These are phyloP conservation scores for Schizothorax lantsangensis DNA, from an alignment of 2,797 vertebrate species.

Conservation along the genomic window DNA sequence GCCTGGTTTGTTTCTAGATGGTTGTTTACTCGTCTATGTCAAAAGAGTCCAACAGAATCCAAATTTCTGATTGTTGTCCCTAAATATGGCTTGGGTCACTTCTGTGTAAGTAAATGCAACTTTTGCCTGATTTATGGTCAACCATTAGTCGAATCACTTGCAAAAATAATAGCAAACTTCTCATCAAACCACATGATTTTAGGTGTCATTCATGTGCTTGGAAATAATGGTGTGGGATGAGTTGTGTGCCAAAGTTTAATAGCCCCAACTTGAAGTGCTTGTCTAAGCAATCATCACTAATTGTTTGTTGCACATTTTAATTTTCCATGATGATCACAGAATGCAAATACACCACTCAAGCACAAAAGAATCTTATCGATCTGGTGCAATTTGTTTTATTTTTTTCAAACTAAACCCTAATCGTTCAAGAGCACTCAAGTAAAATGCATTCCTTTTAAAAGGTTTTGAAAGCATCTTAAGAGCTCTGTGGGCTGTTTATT, in stretches of 20 bases:
- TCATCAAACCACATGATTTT: neutral
- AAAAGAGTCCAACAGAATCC: neutral
- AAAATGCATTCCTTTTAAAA: constrained; percentile 6
- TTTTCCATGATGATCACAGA: neutral
- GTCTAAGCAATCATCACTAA: neutral
- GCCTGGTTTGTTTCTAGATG: neutral
- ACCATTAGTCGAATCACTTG: neutral
- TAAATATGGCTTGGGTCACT: neutral
- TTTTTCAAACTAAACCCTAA: neutral
- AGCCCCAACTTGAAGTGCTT: neutral
- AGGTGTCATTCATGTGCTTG: neutral
- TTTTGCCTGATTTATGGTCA: neutral
- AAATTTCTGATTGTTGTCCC: neutral
- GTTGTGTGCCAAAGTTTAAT: neutral
- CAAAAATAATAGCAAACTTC: neutral
- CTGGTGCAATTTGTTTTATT: neutral
- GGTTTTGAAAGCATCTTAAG: constrained; percentile 7
- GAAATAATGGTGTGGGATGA: neutral
- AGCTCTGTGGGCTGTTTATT: constrained; percentile 11
- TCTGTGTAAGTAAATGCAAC: neutral
- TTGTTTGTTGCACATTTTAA: neutral
- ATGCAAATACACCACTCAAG: neutral
- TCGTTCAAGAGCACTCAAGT: neutral
- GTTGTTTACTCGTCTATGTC: neutral
- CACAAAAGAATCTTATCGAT: constrained; percentile 17